phyloP scores from a whole-genome alignment of 2,888 invertebrate species.

The Euplexia lucipara region DNA sequence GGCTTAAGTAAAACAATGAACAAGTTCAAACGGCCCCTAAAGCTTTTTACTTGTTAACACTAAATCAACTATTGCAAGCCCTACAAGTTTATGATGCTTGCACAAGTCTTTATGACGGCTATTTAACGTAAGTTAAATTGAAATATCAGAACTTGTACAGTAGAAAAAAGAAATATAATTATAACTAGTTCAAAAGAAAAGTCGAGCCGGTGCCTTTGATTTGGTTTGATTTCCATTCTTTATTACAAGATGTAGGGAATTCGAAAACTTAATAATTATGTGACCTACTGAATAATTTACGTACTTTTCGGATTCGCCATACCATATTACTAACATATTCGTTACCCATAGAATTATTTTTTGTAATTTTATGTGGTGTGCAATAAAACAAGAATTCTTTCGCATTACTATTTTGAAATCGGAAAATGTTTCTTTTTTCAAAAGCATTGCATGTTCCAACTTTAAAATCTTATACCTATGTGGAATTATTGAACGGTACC shows the following conservation, averaged over 20 bases:
- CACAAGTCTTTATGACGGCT: not conserved
- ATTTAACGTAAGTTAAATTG: not conserved
- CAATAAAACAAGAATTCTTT: too few species aligned
- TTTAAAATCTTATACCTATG: too few species aligned
- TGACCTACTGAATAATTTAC: too few species aligned
- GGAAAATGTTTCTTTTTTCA: too few species aligned
- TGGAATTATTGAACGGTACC: too few species aligned
- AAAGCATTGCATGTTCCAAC: too few species aligned
- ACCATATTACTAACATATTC: too few species aligned
- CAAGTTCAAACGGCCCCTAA: conserved; percentile 51
- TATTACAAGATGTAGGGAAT: not conserved
- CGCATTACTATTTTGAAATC: too few species aligned
- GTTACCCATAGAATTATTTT: too few species aligned
- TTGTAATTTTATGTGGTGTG: too few species aligned
- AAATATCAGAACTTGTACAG: not conserved
- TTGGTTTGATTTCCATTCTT: not conserved
- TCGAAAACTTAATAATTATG: not conserved
- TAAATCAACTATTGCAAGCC: conserved; percentile 33
- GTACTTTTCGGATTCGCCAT: not conserved
- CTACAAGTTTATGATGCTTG: conserved; percentile 9
- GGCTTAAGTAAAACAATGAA: conserved; percentile 53
- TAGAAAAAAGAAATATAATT: too few species aligned
- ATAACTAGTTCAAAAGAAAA: not conserved
- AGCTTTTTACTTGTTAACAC: conserved; percentile 44
- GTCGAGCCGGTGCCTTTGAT: not conserved